A percentile compares a stretch with the other conserved stretches of the same genome.
phyloP scores from a whole-genome alignment of 2,113 vertebrate species.

The Oryzias celebensis region DNA sequence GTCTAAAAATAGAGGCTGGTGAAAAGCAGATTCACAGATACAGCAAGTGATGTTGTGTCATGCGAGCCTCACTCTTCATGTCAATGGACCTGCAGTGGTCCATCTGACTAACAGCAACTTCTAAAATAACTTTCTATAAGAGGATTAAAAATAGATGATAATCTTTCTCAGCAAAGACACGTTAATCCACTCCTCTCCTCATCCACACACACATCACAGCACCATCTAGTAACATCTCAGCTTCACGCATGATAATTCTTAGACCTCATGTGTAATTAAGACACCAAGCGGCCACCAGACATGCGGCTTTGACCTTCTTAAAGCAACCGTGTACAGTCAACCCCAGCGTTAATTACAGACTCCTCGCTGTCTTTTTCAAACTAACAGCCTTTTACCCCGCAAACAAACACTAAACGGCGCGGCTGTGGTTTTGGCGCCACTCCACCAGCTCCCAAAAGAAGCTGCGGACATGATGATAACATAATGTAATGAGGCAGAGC shows the following conservation, averaged over 20 bases:
- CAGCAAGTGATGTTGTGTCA: slow-evolving; percentile 38
- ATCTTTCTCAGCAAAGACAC: slow-evolving; percentile 26
- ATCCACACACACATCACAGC: too few species aligned
- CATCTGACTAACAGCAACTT: slow-evolving; percentile 26
- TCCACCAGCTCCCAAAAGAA: slow-evolving; percentile 24
- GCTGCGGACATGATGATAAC: slow-evolving; percentile 38
- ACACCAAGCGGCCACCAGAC: slow-evolving; percentile 32
- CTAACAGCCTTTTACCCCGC: slow-evolving; percentile 12
- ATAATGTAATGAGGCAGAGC: slow-evolving; percentile 67
- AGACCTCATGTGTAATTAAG: slow-evolving; percentile 52
- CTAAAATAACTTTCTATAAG: slow-evolving; percentile 46
- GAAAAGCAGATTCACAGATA: slow-evolving; percentile 24
- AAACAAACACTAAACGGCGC: slow-evolving; percentile 3
- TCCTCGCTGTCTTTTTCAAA: slow-evolving; percentile 11
- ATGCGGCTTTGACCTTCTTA: slow-evolving; percentile 21
- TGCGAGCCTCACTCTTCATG: slow-evolving; percentile 31
- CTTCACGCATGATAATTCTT: slow-evolving; percentile 42
- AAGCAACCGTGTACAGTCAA: slow-evolving; percentile 40
- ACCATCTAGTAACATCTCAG: slow-evolving; percentile 29
- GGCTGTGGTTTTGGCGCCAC: slow-evolving; percentile 7
- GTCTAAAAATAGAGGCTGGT: slow-evolving; percentile 41
- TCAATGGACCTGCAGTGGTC: slow-evolving; percentile 31
- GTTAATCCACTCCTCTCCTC: background rate
- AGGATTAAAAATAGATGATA: slow-evolving; percentile 44
- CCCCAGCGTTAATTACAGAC: slow-evolving; percentile 9